Evolutionary conservation across 2,888 invertebrate genomes (phyloP).

Genomic region (Gibbula magus): DNA sequence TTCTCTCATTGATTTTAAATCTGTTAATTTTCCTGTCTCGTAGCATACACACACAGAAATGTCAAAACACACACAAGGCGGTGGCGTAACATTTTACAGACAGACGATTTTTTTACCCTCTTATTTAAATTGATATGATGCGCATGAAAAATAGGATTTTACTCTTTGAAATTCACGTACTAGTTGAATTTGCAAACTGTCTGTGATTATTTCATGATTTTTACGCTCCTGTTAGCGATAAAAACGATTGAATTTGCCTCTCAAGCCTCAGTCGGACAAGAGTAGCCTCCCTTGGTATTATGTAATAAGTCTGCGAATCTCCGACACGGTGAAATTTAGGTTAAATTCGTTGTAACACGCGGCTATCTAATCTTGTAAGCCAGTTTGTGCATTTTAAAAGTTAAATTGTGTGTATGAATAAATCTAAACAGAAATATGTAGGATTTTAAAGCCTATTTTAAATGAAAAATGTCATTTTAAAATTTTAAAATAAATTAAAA

Average conservation of each 20-base stretch:
- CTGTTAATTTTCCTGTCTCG: background rate
- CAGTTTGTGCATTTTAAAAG: too few species aligned
- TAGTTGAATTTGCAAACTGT: background rate
- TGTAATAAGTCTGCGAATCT: constrained; percentile 10
- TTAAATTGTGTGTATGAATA: too few species aligned
- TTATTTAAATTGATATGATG: background rate
- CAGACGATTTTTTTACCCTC: constrained; percentile 18
- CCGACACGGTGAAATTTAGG: background rate
- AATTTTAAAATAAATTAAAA: constrained; percentile 23
- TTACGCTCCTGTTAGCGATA: background rate
- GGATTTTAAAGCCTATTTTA: too few species aligned
- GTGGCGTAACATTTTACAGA: constrained; percentile 15
- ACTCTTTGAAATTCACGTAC: too few species aligned
- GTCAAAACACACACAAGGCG: constrained; percentile 14
- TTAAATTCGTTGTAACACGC: background rate
- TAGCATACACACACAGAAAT: background rate
- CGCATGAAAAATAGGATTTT: background rate
- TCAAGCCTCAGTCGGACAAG: background rate
- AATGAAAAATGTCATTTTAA: background rate
- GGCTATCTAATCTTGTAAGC: too few species aligned
- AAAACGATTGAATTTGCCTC: background rate
- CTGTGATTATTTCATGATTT: background rate
- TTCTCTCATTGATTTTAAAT: background rate
- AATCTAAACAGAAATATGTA: too few species aligned
- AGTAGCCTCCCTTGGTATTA: constrained; percentile 17